Evolutionary conservation across 2,797 vertebrate genomes (phyloP).

Genomic region (Odontamblyopus rebecca): DNA sequence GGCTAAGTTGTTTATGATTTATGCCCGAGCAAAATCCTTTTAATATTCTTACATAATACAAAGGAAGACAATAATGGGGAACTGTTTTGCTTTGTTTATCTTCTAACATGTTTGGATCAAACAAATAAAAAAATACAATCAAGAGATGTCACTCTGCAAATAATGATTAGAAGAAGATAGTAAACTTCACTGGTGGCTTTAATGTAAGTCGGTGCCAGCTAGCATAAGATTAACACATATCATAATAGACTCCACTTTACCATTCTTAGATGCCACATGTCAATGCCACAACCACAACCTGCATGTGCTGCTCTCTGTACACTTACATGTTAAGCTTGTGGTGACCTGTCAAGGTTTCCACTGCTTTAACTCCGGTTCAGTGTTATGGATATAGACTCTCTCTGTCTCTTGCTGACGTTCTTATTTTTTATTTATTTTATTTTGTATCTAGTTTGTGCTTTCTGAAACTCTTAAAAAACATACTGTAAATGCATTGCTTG

Average conservation of each 20-base stretch:
- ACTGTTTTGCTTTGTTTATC: neutral
- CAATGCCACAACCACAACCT: slow-evolving; percentile 8
- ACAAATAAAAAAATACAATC: slow-evolving; percentile 17
- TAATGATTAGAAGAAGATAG: neutral
- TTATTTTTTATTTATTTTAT: neutral
- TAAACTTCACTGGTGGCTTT: slow-evolving; percentile 4
- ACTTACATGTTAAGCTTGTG: slow-evolving; percentile 50
- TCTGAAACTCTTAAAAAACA: neutral
- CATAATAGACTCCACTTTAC: neutral
- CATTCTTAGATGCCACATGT: slow-evolving; percentile 10
- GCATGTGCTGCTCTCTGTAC: slow-evolving; percentile 2
- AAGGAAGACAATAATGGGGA: neutral
- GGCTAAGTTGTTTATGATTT: slow-evolving; percentile 24
- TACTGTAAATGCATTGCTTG: neutral
- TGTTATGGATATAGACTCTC: neutral
- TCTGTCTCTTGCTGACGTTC: neutral
- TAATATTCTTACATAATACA: neutral
- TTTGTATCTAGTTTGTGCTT: neutral
- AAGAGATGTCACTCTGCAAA: slow-evolving; percentile 10
- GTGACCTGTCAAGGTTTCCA: neutral
- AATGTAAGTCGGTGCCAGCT: neutral
- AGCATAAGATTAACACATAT: slow-evolving; percentile 5
- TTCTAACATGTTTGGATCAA: neutral
- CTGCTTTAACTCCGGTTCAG: neutral
- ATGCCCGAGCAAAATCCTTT: neutral